phyloP scores from a whole-genome alignment of 2,888 invertebrate genomes.

The Eristalis tenax region DNA sequence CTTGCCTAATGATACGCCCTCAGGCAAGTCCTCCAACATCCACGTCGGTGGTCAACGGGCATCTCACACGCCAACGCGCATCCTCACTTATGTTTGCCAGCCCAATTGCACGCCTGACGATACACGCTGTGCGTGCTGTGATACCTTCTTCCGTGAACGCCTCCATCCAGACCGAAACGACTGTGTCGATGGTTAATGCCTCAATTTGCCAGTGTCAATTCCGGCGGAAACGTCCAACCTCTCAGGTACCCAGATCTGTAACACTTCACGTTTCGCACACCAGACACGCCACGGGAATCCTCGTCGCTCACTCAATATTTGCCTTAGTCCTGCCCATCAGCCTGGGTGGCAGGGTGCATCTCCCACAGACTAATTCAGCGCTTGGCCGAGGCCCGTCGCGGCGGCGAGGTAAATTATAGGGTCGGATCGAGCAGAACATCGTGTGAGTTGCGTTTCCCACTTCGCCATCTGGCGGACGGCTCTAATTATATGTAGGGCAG shows the following conservation, averaged over 20 bases:
- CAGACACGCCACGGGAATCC: slow-evolving; percentile 12
- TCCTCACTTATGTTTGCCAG: slow-evolving; percentile 28
- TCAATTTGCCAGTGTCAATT: slow-evolving; percentile 54
- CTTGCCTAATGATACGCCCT: neutral
- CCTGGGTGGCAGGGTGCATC: slow-evolving; percentile 48
- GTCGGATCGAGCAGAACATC: neutral
- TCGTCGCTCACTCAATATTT: slow-evolving; percentile 47
- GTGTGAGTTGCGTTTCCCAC: slow-evolving; percentile 35
- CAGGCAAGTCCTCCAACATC: neutral
- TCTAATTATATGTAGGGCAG: slow-evolving; percentile 57
- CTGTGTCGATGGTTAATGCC: slow-evolving; percentile 26
- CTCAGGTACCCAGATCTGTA: slow-evolving; percentile 55
- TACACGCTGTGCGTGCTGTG: neutral
- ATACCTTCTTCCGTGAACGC: slow-evolving; percentile 65
- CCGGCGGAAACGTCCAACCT: slow-evolving; percentile 44
- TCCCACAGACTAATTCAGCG: slow-evolving; percentile 1
- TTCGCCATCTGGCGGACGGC: slow-evolving; percentile 47
- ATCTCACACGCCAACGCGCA: neutral
- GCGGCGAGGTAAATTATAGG: slow-evolving; percentile 47
- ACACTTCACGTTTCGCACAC: slow-evolving; percentile 46
- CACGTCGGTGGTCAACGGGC: slow-evolving; percentile 29
- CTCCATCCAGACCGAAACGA: too few relatives aligned
- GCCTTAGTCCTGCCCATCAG: slow-evolving; percentile 49
- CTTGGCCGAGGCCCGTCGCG: neutral
- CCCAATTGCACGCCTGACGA: slow-evolving; percentile 25